Evolutionary conservation across 2,797 vertebrate genomes (phyloP).

Genomic region (Phylloscopus collybita): DNA sequence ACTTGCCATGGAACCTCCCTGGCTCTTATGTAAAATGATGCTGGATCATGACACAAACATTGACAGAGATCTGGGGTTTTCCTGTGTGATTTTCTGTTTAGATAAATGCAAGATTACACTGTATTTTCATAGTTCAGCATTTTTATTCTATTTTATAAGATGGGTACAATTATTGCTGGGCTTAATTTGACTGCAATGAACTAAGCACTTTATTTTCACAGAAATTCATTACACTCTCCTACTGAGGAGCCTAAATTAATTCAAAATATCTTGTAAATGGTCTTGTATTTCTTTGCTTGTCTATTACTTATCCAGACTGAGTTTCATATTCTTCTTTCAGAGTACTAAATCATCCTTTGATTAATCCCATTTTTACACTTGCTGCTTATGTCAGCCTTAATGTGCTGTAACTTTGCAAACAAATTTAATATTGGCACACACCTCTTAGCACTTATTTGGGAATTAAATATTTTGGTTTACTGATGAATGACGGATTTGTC

Average conservation of each 20-base stretch:
- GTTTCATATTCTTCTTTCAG: background rate
- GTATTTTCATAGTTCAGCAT: background rate
- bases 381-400: conserved; percentile 23
- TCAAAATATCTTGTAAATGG: conserved; percentile 6
- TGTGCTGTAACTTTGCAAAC: background rate
- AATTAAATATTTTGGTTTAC: conserved; percentile 29
- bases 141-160: background rate
- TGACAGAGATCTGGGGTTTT: background rate
- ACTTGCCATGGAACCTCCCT: background rate
- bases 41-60: background rate
- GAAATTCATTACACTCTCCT: conserved; percentile 6
- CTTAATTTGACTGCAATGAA: background rate
- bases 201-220: conserved; percentile 6
- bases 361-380: conserved; percentile 42
- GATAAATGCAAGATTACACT: background rate
- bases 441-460: background rate
- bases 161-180: background rate
- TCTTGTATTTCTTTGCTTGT: conserved; percentile 5
- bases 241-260: background rate
- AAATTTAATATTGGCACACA: conserved; percentile 7
- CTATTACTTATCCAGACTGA: background rate
- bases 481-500: background rate
- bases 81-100: background rate
- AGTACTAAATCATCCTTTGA: background rate
- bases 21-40: background rate